Evolutionary conservation across 2,797 vertebrate genomes (phyloP).

Genomic region (Hirundo rustica): DNA sequence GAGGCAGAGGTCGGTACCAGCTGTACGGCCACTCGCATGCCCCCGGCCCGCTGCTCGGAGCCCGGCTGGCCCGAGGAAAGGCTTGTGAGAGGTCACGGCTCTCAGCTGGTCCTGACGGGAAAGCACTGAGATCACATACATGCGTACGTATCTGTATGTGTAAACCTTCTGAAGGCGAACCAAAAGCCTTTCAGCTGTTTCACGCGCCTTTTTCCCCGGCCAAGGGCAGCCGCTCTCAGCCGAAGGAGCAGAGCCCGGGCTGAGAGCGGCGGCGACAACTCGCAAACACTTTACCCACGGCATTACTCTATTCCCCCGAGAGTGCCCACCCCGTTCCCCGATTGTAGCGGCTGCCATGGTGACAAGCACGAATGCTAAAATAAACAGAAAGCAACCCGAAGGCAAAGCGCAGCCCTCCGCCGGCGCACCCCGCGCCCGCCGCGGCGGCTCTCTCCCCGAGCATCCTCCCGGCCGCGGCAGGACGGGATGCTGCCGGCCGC

Average conservation of each 20-base stretch:
- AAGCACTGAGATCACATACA: not conserved
- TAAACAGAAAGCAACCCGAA: constrained; percentile 47
- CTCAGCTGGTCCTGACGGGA: not conserved
- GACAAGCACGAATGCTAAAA: constrained; percentile 63
- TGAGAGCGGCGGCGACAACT: not conserved
- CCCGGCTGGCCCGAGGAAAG: not conserved
- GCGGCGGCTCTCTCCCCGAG: not conserved
- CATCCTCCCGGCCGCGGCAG: not conserved
- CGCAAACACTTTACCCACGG: not conserved
- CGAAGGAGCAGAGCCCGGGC: not conserved
- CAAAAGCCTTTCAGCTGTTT: not conserved
- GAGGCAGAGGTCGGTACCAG: not conserved
- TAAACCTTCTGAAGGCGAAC: not conserved
- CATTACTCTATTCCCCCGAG: not conserved
- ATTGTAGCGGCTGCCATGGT: constrained; percentile 74
- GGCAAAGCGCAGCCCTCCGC: not conserved
- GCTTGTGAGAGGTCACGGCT: not conserved
- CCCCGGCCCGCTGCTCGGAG: not conserved
- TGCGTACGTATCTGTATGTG: too few species aligned
- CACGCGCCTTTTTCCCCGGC: not conserved
- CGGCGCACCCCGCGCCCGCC: not conserved
- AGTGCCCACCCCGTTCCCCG: not conserved
- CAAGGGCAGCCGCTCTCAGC: not conserved
- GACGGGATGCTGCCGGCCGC: not conserved
- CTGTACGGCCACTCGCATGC: not conserved